These are phyloP conservation scores for Zenarchopterus dispar DNA, from an alignment of 2,797 vertebrate genomes.

Conservation along the genomic window DNA sequence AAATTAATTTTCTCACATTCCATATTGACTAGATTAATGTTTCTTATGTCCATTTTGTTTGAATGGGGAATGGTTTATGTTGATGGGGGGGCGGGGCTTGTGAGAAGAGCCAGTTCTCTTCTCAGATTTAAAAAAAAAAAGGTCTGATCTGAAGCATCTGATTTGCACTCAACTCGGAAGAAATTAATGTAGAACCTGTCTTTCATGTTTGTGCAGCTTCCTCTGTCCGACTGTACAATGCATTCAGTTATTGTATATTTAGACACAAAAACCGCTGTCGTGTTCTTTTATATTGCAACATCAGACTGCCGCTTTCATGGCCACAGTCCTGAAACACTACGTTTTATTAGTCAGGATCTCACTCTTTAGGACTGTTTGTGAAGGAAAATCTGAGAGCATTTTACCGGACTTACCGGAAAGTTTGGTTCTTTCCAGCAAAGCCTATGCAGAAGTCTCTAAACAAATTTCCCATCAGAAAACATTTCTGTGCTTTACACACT, in stretches of 20 bases:
- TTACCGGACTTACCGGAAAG: constrained; percentile 74
- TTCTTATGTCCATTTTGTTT: constrained; percentile 83
- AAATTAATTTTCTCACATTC: constrained; percentile 92
- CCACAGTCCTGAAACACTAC: constrained; percentile 93
- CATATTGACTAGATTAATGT: constrained; percentile 85
- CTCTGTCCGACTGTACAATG: constrained; percentile 91
- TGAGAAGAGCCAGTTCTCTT: constrained; percentile 77
- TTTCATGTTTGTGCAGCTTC: constrained; percentile 90
- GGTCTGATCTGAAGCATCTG: constrained; percentile 91
- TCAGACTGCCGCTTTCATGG: constrained; percentile 83
- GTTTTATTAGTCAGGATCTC: constrained; percentile 72
- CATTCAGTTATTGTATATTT: constrained; percentile 95
- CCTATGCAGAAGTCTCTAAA: constrained; percentile 88
- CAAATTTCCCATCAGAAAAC: constrained; percentile 64
- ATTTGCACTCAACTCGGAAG: constrained; percentile 98
- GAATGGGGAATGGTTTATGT: constrained; percentile 89
- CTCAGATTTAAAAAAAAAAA: constrained; percentile 63
- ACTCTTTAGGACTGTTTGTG: constrained; percentile 76
- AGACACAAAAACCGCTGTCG: constrained; percentile 84
- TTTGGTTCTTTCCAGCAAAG: constrained; percentile 75
- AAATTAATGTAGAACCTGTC: constrained; percentile 92
- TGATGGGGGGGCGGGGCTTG: constrained; percentile 79
- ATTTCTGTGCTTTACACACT: constrained; percentile 88
- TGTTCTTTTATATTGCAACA: constrained; percentile 85
- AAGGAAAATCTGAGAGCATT: constrained; percentile 65